Base-by-base conservation (phyloP, 1,140 invertebrate species). In the Leptinotarsa undecemlineata region DNA sequence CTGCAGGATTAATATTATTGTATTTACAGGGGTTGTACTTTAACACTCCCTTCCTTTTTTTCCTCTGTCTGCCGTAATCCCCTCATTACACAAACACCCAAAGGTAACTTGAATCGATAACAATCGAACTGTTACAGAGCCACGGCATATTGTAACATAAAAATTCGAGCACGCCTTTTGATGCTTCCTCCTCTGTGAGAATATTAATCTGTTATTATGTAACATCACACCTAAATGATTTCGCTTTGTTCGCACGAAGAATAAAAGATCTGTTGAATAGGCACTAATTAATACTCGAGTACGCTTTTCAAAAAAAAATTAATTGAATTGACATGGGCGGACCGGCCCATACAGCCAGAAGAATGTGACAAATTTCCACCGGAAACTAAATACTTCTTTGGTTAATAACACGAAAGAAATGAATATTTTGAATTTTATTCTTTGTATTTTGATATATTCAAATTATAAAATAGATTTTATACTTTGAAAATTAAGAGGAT, bases 171-270 rank as follows among this genome's bases (percentile, higher is more conserved):
- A 57, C 51, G 51, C 64, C 64, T 67, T 67, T 42, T 67, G 64
- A 42, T 21, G 42, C 64, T 67, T 67, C 64, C 51, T 17, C 51
- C 15, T 57, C 51, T 57, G 64, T 21, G 64, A 67, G 64, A 67
- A 26, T 67, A 67, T 33, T 67, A 67, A 42, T 17, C 64, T 23
- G 64, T 67, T 67, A 67, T 67, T 67, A 67, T 67, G 64, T 67
- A 23, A 67, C 26, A 67, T 67, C 64, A 26, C 64, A 33, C 64
- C 42, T 67, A 33, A 67, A 67, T 42, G 64, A 17, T 23, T 67
- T 23, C 23, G 42, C 42, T 67, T 33, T 33, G 42, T 67, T 67
- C n/a, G 51, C 51, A 19, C 17, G 42, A 26, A 67, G 23, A 33
- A 67, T 67, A 67, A 67, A 33, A n/a, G 64, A 67, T 23, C 64